Conservation (phyloP, 2,888 invertebrate genomes). For the Byasa hedistus region DNA sequence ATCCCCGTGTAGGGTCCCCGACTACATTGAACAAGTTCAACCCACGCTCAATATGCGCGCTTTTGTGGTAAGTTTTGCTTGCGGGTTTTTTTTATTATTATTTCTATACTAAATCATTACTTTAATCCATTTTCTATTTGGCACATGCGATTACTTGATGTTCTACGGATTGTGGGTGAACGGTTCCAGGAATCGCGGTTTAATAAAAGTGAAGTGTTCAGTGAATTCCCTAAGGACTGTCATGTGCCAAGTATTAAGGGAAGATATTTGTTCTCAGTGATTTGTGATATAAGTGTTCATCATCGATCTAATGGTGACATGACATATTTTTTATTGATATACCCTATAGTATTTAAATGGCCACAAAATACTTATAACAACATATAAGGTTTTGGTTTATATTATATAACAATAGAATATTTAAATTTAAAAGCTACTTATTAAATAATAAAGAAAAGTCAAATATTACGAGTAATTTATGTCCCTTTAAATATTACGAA, state of each 20-base stretch:
- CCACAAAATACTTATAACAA: no score
- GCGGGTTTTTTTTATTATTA: slow-evolving; percentile 40
- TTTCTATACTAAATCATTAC: slow-evolving; percentile 34
- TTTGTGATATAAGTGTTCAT: slow-evolving; percentile 26
- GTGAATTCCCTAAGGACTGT: slow-evolving; percentile 43
- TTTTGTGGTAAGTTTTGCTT: slow-evolving; percentile 71
- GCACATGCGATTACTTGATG: slow-evolving; percentile 55
- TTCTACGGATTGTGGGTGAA: slow-evolving; percentile 36
- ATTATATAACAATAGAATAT: no score
- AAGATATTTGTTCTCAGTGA: slow-evolving; percentile 36
- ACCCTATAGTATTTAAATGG: no score
- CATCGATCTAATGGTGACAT: not conserved
- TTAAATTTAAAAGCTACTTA: no score
- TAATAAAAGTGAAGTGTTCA: slow-evolving; percentile 57
- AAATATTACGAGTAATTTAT: not conserved
- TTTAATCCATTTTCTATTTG: slow-evolving; percentile 47
- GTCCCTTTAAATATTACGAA: not conserved
- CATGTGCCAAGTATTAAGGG: slow-evolving; percentile 53
- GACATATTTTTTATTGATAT: not conserved
- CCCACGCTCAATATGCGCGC: slow-evolving; percentile 72
- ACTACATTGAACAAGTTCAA: slow-evolving; percentile 41
- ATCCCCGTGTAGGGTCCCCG: slow-evolving; percentile 48
- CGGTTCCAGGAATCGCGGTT: slow-evolving; percentile 43
- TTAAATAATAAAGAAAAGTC: no score
- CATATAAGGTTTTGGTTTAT: no score